These are phyloP conservation scores for Hoplostethus mediterraneus DNA, from an alignment of 2,797 vertebrate species.

Conservation along the genomic window DNA sequence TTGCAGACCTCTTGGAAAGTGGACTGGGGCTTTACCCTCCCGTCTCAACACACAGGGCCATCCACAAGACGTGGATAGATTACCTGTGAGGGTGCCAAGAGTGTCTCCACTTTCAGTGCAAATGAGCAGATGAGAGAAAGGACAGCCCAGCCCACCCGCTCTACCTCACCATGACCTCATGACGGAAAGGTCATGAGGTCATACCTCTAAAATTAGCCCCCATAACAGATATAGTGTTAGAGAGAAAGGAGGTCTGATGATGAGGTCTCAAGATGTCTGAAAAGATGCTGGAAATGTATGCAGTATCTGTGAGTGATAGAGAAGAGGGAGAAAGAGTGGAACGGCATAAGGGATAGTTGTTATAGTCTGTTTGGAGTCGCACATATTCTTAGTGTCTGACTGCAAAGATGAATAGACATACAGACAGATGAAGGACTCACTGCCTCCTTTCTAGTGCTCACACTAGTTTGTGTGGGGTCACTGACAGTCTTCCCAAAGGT, in stretches of 20 bases:
- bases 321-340: neutral
- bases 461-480: conserved; percentile 54
- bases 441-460: conserved; percentile 5
- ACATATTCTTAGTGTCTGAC: neutral
- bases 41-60: neutral
- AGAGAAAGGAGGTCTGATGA: conserved; percentile 36
- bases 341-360: conserved; percentile 6
- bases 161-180: conserved; percentile 64
- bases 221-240: conserved; percentile 41
- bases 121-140: conserved; percentile 41
- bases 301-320: neutral
- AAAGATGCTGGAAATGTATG: neutral
- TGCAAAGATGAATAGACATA: conserved; percentile 12
- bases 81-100: conserved; percentile 55
- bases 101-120: conserved; percentile 72
- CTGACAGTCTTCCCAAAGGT: conserved; percentile 64
- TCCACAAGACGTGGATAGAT: conserved; percentile 69
- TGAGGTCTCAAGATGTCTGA: neutral
- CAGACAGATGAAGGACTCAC: conserved; percentile 6
- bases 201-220: conserved; percentile 80
- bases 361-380: conserved; percentile 1
- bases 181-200: conserved; percentile 86
- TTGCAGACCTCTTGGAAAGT: conserved; percentile 7
- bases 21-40: neutral
- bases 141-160: conserved; percentile 27